phyloP scores from a whole-genome alignment of 2,888 invertebrate species.

The Stegana nigrithorax region DNA sequence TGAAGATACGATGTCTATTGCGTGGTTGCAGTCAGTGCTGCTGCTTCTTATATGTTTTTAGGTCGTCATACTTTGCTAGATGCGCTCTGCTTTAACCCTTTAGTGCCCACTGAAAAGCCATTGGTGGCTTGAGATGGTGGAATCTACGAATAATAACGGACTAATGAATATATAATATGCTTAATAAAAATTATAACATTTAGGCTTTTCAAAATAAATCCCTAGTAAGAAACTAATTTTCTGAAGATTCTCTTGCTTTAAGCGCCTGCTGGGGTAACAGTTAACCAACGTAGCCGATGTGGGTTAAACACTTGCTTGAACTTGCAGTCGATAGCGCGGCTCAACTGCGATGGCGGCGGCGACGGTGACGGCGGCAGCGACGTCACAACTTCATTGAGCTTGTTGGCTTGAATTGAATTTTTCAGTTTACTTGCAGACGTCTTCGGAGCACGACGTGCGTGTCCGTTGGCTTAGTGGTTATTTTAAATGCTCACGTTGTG shows the following conservation, averaged over 20 bases:
- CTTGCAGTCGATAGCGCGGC: too few relatives aligned
- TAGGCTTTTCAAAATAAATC: too few relatives aligned
- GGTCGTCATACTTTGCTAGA: conserved; percentile 6
- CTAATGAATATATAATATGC: too few relatives aligned
- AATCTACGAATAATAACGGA: too few relatives aligned
- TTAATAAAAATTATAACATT: too few relatives aligned
- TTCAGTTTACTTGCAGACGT: not conserved
- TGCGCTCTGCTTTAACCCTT: conserved; percentile 1
- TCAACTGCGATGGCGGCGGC: not conserved
- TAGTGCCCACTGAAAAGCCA: not conserved
- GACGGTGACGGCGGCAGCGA: too few relatives aligned
- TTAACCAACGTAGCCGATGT: too few relatives aligned
- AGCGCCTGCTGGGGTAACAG: too few relatives aligned
- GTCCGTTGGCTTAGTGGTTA: not conserved
- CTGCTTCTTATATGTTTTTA: not conserved
- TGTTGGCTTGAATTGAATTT: not conserved
- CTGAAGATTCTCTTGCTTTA: too few relatives aligned
- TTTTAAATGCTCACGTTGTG: not conserved
- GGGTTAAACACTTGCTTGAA: not conserved
- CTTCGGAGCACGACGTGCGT: conserved; percentile 7
- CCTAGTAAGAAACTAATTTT: too few relatives aligned
- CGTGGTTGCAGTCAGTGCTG: not conserved
- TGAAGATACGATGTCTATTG: not conserved
- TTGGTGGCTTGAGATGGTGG: not conserved
- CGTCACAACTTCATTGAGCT: too few relatives aligned